Base-by-base conservation (phyloP, 2,113 vertebrate species). In the Rostratula benghalensis region DNA sequence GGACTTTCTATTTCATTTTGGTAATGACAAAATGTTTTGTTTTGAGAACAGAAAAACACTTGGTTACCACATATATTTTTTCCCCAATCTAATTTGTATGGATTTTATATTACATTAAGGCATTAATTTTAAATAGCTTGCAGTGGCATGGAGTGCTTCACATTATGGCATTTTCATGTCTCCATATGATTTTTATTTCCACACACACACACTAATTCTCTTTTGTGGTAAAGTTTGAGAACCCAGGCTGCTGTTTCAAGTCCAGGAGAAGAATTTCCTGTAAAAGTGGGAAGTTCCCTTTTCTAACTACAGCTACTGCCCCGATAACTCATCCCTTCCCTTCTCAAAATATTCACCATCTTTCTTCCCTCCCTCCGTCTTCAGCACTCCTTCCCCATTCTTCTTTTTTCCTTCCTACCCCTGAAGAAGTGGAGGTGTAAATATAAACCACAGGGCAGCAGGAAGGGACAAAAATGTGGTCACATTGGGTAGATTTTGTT, bases 81-180 rank as follows among this genome's bases (percentile, higher is more conserved):
- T 73, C 37, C n/a, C 22, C 31, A 69, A 73, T 59, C 46, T 84
- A 63, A 91, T 94, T 91, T 92, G n/a, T 84, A 73, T 89, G 61
- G 85, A 68, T 89, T 84, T 92, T 92, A 16, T 60, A 81, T 75
- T 88, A 39, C 50, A 85, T 85, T 90, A 39, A 75, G 3, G 23
- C 54, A 91, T 95, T 96, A 94, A 90, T 92, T 92, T 96, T 89
- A 86, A 93, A 68, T 56, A 86, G 75, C 56, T 93, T 73, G 41
- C 83, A 65, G 81, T 84, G 57, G 54, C n/a, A 69, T 13, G 43
- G 33, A 84, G 21, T 78, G 82, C 25, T 39, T 71, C 57, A 39
- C 6, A 48, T 71, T 57, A 76, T 39, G 25, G 50, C 41, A 76
- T 68, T 92, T 64, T 93, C 74, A 87, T 93, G 23, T 73, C 28